Conservation (phyloP, 2,888 invertebrate genomes). For the Cosmia pyralina region DNA sequence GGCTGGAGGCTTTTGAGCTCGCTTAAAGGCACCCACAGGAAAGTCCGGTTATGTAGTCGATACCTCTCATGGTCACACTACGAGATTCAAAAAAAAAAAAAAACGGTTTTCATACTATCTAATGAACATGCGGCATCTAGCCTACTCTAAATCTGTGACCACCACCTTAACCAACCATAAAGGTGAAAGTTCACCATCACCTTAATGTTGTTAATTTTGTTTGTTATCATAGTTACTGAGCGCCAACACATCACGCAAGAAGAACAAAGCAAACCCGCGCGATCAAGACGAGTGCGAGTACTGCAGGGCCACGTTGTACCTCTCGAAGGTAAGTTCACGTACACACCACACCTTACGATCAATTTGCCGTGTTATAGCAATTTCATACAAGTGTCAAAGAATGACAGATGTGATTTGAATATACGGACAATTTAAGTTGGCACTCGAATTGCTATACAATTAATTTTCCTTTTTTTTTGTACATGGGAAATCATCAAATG, state of each 20-base stretch:
- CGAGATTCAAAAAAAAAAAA: too few species aligned
- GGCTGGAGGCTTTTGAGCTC: too few species aligned
- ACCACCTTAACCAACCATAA: not conserved
- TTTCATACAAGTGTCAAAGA: not conserved
- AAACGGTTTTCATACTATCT: too few species aligned
- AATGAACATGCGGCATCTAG: too few species aligned
- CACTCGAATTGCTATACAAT: not conserved
- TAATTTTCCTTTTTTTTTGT: too few species aligned
- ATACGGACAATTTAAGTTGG: not conserved
- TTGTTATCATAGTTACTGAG: slow-evolving; percentile 11
- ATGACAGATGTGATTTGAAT: not conserved
- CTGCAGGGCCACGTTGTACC: slow-evolving; percentile 95
- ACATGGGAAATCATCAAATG: too few species aligned
- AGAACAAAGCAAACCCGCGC: slow-evolving; percentile 42
- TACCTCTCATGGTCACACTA: too few species aligned
- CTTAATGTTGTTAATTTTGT: not conserved
- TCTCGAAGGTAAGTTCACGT: slow-evolving; percentile 94
- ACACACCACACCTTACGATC: not conserved
- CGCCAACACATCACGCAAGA: slow-evolving; percentile 17
- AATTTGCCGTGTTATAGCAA: not conserved
- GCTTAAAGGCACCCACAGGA: too few species aligned
- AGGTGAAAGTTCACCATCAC: not conserved
- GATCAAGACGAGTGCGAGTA: slow-evolving; percentile 94
- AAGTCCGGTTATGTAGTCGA: too few species aligned
- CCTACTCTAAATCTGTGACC: too few species aligned